Evolutionary conservation across 2,113 vertebrate genomes (phyloP).

Genomic region (Cephalophus harveyi): DNA sequence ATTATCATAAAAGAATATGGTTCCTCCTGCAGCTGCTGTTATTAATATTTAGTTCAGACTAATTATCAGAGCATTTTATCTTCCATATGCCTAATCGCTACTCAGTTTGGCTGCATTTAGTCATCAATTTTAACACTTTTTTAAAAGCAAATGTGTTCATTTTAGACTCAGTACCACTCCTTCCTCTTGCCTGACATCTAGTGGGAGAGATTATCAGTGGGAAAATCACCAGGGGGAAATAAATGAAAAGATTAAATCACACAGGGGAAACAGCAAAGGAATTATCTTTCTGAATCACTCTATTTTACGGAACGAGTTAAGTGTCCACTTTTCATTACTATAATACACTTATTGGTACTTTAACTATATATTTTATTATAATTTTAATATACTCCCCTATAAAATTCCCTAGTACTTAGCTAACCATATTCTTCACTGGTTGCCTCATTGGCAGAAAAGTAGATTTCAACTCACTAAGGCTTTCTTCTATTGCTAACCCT

Average conservation of each 20-base stretch:
- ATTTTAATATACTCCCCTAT: neutral
- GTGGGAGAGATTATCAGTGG: neutral
- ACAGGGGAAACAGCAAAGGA: neutral
- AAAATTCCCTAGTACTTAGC: neutral
- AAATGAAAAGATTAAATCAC: neutral
- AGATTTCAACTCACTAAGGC: neutral
- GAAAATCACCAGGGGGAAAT: neutral
- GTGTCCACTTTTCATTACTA: neutral
- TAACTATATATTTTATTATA: neutral
- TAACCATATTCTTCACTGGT: neutral
- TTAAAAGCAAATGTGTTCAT: neutral
- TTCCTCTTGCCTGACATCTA: constrained; percentile 48
- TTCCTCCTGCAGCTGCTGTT: neutral
- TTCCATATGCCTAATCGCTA: neutral
- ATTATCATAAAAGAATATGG: neutral
- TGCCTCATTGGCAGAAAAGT: neutral
- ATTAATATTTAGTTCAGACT: constrained; percentile 17
- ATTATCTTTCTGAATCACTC: rapidly evolving
- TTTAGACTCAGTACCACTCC: neutral
- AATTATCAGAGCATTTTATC: constrained; percentile 34
- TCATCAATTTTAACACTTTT: neutral
- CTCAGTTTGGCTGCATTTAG: neutral
- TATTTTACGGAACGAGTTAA: neutral
- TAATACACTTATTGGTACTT: neutral
- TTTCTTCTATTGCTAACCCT: neutral